Evolutionary conservation across 2,888 invertebrate species (phyloP), one percentile per base, ranked within the genome.

Genomic region (Eupithecia centaureata): DNA sequence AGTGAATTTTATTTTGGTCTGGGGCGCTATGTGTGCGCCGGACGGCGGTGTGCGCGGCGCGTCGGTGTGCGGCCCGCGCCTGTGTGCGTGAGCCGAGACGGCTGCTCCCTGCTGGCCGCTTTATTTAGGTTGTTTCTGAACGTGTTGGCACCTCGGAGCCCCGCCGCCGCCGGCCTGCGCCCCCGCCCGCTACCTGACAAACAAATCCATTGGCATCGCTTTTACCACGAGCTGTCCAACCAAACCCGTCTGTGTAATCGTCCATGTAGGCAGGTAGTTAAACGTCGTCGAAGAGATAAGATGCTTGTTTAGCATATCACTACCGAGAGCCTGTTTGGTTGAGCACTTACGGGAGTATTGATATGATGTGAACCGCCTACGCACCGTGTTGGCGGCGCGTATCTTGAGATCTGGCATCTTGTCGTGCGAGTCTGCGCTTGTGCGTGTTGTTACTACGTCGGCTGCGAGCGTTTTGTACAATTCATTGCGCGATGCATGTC

Each of bases 1-100:
- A 91, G 90, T 90, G 89, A 86, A 91, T 92, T 91, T 92, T 93
- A 93, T 93, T 93, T 93, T 92, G 88, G 92, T 92, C 92, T 92
- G 89, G 88, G 79, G 79, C 81, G 77, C 80, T 79, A 75, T 86
- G 89, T 91, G 91, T 90, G 91, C 82, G 91, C 88, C 84, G 73
- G 73, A 79, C 76, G 79, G 76, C 80, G 69, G 72, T 81, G 87
- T 85, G 85, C 78, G 86, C 77, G 80, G 83, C 71, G 79, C 74
- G 80, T 77, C 79, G 81, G 87, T 84, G 84, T 79, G 80, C 73
- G 70, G 74, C 68, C 72, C 73, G 77, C 73, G 82, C 79, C 84
- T 85, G 87, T 83, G 84, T 77, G 81, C 68, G 74, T 70, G 82
- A 79, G 84, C 84, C 84, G 86, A 87, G 88, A 87, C 90, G 85